Evolutionary conservation across 2,797 vertebrate genomes (phyloP), one percentile per base, ranked within the genome.

Genomic region (Scolopax bukidnonensis): DNA sequence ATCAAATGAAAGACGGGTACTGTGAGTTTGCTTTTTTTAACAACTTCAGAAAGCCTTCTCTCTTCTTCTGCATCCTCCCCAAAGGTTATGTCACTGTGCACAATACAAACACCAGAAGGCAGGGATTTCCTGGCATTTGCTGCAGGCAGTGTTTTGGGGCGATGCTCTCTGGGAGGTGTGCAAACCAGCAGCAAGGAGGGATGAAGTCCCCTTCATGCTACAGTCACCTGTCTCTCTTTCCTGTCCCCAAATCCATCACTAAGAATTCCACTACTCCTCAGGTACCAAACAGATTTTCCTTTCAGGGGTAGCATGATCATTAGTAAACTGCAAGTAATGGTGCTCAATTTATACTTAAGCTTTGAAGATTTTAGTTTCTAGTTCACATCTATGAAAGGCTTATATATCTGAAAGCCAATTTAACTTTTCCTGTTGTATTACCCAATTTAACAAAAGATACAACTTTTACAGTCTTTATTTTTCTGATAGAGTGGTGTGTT

Each of bases 361-460:
- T 89, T 67, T 84, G 64, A 88, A 91, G 38, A 18, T 48, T 86
- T 93, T 33, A 36, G 17, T 79, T 93, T 89, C 90, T 77, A 2
- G 84, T 93, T 92, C 77, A 87, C 25, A 63, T 56, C 59, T 41
- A 6, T 67, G 43, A 82, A 87, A 79, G 81, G n/a, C 12, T 50
- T 48, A 20, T 15, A 43, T 6, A 63, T 51, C n/a, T 63, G 69
- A 90, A 61, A 86, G 25, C 17, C 0, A 3, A 19, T 56, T 90
- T 59, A 56, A 50, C 43, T 70, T 67, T 74, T 93, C 36, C 47
- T 69, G 6, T 47, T 76, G 12, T 11, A 70, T 59, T 41, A 71
- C 2, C 11, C 2, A 2, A 17, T 41, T 69, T 51, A 71, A 90
- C 20, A 83, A 30, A 81, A 86, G 16, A 73, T 30, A 64, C 10